phyloP scores from a whole-genome alignment of 1,140 invertebrate genomes.

The Aphaenogaster floridana region DNA sequence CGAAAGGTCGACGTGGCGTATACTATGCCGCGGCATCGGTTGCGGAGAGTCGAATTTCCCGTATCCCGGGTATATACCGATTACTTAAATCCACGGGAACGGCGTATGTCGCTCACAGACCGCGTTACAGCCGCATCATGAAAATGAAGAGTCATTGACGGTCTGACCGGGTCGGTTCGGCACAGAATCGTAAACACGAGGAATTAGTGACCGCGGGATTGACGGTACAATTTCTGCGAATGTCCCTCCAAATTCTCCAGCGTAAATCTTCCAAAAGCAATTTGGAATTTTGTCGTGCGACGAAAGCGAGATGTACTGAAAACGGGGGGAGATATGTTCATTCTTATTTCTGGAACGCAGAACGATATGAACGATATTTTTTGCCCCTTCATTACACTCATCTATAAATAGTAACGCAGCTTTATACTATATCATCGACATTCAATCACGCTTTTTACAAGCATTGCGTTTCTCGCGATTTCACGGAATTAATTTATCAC shows the following conservation, averaged over 20 bases:
- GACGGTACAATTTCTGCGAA: background rate
- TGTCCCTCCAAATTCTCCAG: background rate
- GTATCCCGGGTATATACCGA: constrained; percentile 37
- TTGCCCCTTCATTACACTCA: constrained; percentile 13
- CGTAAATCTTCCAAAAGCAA: background rate
- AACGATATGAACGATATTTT: background rate
- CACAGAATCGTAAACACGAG: constrained; percentile 22
- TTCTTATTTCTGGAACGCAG: background rate
- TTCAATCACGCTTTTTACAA: constrained; percentile 31
- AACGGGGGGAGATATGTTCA: background rate
- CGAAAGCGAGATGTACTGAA: background rate
- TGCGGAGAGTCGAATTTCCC: constrained; percentile 59
- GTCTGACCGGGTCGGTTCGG: background rate
- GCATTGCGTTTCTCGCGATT: background rate
- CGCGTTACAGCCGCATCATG: constrained; percentile 49
- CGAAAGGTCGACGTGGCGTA: constrained; percentile 43
- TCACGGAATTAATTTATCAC: constrained; percentile 48
- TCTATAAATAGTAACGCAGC: background rate
- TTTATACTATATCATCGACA: constrained; percentile 28
- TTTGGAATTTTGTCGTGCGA: background rate
- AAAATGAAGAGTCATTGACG: constrained; percentile 57
- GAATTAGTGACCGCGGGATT: constrained; percentile 12
- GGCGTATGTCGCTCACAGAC: constrained; percentile 31
- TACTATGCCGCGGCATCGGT: background rate
- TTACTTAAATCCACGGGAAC: constrained; percentile 50